Evolutionary conservation across 2,888 invertebrate genomes (phyloP).

Genomic region (Anagyrus pseudococci): DNA sequence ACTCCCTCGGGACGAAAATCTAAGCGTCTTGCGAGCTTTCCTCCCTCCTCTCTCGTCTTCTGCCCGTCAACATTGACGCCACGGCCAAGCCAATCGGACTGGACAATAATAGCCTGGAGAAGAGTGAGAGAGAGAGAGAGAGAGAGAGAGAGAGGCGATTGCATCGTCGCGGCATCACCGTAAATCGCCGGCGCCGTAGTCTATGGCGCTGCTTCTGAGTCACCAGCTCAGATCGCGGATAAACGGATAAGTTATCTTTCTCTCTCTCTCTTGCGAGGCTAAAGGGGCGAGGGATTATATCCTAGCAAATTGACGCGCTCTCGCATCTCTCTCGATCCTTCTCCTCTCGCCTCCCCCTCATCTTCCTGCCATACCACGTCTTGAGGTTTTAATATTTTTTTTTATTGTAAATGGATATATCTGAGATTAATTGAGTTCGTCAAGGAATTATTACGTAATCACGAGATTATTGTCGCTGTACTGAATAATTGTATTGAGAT

Average conservation of each 20-base stretch:
- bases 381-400: not conserved
- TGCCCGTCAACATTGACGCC: not conserved
- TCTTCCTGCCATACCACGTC: not conserved
- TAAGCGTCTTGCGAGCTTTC: not conserved
- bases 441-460: conserved; percentile 23
- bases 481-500: conserved; percentile 30
- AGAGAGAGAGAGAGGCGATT: conserved; percentile 25
- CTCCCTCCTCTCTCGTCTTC: not conserved
- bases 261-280: too few relatives aligned
- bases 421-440: conserved; percentile 19
- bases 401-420: not conserved
- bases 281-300: conserved; percentile 29
- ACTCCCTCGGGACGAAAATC: not conserved
- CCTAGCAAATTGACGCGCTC: conserved; percentile 40
- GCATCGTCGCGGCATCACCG: conserved; percentile 31
- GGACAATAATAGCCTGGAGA: conserved; percentile 30
- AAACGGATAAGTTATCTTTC: too few relatives aligned
- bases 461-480: conserved; percentile 15
- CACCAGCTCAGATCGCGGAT: conserved; percentile 27
- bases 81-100: conserved; percentile 17
- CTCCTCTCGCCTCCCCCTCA: not conserved
- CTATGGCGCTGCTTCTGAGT: conserved; percentile 30
- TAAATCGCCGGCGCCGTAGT: conserved; percentile 15
- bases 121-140: too few relatives aligned
- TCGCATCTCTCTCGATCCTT: conserved; percentile 15